Percentiles rank a stretch among this genome's conserved stretches.
phyloP scores from a whole-genome alignment of 2,888 invertebrate genomes.

The Nomada ferruginata region DNA sequence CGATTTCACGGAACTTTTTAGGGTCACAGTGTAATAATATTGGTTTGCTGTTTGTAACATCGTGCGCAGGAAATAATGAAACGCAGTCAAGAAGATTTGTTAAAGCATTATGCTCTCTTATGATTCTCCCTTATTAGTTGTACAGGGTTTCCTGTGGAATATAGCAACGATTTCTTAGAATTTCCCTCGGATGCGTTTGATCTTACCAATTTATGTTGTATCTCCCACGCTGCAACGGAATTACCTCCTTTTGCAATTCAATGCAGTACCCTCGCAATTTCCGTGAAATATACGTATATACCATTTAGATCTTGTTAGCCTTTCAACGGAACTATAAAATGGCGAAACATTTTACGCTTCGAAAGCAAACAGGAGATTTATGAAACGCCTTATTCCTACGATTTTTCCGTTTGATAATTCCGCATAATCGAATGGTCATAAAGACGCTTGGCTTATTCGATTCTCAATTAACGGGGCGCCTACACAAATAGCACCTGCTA shows the following conservation, averaged over 20 bases:
- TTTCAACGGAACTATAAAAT: too few species aligned
- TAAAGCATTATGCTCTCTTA: too few species aligned
- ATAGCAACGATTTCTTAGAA: neutral
- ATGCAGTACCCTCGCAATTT: neutral
- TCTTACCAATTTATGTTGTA: neutral
- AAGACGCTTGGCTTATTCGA: too few species aligned
- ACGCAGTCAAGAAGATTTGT: too few species aligned
- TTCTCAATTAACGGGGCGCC: slow-evolving; percentile 27
- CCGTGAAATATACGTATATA: neutral
- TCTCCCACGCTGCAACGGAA: neutral
- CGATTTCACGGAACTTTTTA: too few species aligned
- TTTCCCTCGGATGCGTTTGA: neutral
- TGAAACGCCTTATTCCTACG: too few species aligned
- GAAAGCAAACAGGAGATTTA: too few species aligned
- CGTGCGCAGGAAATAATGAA: too few species aligned
- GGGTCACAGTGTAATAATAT: too few species aligned
- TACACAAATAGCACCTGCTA: neutral
- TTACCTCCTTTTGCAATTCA: neutral
- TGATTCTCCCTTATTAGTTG: neutral
- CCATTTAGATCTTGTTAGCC: neutral
- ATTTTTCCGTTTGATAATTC: neutral
- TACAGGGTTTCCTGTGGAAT: neutral
- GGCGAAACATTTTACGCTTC: too few species aligned
- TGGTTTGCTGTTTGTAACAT: too few species aligned
- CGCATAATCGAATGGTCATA: neutral